Evolutionary conservation across 2,797 vertebrate genomes (phyloP).

Genomic region (Amniataba percoides): DNA sequence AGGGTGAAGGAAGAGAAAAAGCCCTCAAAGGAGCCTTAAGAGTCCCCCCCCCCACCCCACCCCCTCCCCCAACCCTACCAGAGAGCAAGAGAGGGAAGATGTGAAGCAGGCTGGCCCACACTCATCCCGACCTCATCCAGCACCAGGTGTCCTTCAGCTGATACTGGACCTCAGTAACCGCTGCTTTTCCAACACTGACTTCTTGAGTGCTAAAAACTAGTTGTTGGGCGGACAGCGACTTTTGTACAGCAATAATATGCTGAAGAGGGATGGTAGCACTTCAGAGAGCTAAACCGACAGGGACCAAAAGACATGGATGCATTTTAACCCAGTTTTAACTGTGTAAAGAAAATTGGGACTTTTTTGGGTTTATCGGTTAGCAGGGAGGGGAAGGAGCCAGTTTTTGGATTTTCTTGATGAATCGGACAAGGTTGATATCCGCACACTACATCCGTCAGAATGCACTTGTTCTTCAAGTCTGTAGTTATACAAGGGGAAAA

Average conservation of each 20-base stretch:
- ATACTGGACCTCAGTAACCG: constrained; percentile 72
- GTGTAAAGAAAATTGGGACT: constrained; percentile 44
- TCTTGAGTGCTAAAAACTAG: constrained; percentile 60
- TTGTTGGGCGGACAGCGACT: constrained; percentile 56
- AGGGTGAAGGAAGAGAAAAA: constrained; percentile 61
- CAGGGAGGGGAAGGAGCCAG: constrained; percentile 3
- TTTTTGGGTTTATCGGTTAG: constrained; percentile 31
- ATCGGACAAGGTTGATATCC: constrained; percentile 42
- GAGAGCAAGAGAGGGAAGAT: constrained; percentile 62
- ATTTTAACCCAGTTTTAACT: constrained; percentile 79
- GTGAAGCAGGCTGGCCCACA: constrained; percentile 73
- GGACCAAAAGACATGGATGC: constrained; percentile 91
- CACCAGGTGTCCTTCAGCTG: constrained; percentile 86
- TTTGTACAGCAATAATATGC: constrained; percentile 80
- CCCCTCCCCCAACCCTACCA: constrained; percentile 10
- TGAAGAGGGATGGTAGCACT: constrained; percentile 87
- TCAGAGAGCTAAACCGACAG: constrained; percentile 84
- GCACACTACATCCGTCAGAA: constrained; percentile 74
- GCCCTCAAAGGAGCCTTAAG: constrained; percentile 81
- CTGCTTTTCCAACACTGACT: constrained; percentile 70
- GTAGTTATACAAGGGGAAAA: constrained; percentile 66
- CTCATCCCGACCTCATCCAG: constrained; percentile 79
- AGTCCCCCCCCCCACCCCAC: constrained; percentile 48
- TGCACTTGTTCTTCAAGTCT: constrained; percentile 74
- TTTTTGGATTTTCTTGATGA: constrained; percentile 29